phyloP scores from a whole-genome alignment of 2,113 vertebrate species.

The Ariopsis seemanni region DNA sequence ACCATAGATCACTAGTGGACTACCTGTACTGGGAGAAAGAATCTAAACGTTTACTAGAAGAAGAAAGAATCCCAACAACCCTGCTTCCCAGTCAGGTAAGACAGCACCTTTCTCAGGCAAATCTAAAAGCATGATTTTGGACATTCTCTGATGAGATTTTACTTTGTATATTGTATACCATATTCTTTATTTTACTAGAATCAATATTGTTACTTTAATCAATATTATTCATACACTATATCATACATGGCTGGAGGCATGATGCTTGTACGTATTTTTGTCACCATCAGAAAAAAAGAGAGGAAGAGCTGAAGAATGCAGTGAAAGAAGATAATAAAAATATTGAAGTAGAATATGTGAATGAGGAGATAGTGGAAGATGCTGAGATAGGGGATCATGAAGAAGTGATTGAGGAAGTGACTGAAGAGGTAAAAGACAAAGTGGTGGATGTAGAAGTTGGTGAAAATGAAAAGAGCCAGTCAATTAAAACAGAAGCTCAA shows the following conservation, averaged over 20 bases:
- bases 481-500: slow-evolving; percentile 5
- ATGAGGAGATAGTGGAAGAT: slow-evolving; percentile 65
- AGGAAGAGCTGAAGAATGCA: slow-evolving; percentile 43
- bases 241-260: not conserved
- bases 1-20: slow-evolving; percentile 90
- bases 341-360: slow-evolving; percentile 52
- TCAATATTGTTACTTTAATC: not conserved
- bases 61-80: slow-evolving; percentile 86
- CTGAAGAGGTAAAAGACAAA: slow-evolving; percentile 62
- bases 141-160: not conserved
- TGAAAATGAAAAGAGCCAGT: not conserved
- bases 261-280: not conserved
- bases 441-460: slow-evolving; percentile 26
- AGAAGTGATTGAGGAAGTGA: slow-evolving; percentile 64
- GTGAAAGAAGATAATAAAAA: slow-evolving; percentile 45
- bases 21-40: slow-evolving; percentile 95
- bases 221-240: not conserved
- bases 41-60: slow-evolving; percentile 88
- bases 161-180: not conserved
- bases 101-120: not conserved
- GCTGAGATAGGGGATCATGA: slow-evolving; percentile 57
- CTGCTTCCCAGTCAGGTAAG: slow-evolving; percentile 82
- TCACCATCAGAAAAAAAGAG: slow-evolving; percentile 59
- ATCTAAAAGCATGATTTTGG: not conserved
- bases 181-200: not conserved